Conservation (phyloP, 2,888 invertebrate species). For the Pristionchus maxplancki region DNA sequence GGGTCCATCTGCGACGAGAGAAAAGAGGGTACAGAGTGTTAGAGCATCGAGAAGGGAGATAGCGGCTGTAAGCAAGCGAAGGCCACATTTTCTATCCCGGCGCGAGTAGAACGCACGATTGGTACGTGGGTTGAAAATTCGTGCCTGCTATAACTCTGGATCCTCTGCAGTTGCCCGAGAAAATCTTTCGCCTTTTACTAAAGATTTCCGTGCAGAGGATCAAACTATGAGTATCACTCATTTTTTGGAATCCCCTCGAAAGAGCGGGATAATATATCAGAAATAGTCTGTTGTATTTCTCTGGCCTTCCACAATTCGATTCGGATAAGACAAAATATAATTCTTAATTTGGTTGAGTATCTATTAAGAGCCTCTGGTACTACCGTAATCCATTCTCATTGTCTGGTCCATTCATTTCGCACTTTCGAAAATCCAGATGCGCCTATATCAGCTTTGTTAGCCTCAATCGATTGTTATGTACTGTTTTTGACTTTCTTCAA, state of each 20-base stretch:
- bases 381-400: no score
- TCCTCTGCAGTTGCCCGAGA: slow-evolving; percentile 54
- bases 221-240: slow-evolving; percentile 52
- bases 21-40: background rate
- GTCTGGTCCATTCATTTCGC: no score
- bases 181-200: slow-evolving; percentile 67
- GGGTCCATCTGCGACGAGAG: background rate
- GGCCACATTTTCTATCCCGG: background rate
- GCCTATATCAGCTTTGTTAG: no score
- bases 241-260: slow-evolving; percentile 53
- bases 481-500: no score
- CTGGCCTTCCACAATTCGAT: background rate
- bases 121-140: background rate
- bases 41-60: background rate
- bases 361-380: no score
- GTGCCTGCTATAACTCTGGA: slow-evolving; percentile 32
- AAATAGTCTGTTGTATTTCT: background rate
- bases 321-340: no score
- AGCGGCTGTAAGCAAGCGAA: background rate
- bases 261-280: slow-evolving; percentile 38
- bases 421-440: no score
- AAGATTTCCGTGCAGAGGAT: slow-evolving; percentile 65
- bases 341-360: no score
- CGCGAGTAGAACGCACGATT: background rate
- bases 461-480: no score